Conservation (phyloP, 2,797 vertebrate genomes). For the Lepus oiostolus region DNA sequence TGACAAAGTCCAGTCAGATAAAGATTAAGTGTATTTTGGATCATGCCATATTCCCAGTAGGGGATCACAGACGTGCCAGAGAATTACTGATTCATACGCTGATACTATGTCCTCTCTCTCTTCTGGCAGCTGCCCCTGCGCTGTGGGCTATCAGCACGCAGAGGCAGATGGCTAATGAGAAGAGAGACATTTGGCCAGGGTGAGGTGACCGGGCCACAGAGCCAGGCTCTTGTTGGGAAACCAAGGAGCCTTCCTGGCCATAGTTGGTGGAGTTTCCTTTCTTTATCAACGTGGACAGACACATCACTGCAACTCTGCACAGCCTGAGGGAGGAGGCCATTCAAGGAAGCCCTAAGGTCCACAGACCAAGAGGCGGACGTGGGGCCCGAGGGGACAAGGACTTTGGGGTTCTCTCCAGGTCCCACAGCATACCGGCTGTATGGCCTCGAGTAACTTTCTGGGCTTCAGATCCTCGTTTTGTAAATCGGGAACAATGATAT, state of each 20-base stretch:
- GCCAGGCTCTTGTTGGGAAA: conserved; percentile 38
- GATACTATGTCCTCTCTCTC: conserved; percentile 74
- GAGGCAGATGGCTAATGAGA: conserved; percentile 85
- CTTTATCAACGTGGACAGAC: not conserved
- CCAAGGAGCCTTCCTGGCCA: not conserved
- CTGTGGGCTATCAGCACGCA: conserved; percentile 62
- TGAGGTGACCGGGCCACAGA: not conserved
- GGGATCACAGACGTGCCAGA: conserved; percentile 73
- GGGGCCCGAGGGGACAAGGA: fast-evolving
- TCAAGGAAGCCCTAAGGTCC: not conserved
- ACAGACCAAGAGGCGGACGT: not conserved
- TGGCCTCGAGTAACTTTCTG: not conserved
- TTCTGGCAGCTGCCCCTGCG: conserved; percentile 80
- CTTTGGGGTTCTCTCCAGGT: no score
- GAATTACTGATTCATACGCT: conserved; percentile 81
- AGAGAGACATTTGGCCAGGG: conserved; percentile 46
- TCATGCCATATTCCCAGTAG: conserved; percentile 50
- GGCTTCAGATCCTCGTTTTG: not conserved
- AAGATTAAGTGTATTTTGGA: conserved; percentile 76
- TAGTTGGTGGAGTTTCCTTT: not conserved
- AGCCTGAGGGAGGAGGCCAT: not conserved
- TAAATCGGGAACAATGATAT: not conserved
- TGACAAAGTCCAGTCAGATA: not conserved
- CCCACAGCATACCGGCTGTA: no score
- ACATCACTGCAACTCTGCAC: fast-evolving